Evolutionary conservation across 2,113 vertebrate genomes (phyloP), one percentile per base, ranked within the genome.

Genomic region (Verasper variegatus): DNA sequence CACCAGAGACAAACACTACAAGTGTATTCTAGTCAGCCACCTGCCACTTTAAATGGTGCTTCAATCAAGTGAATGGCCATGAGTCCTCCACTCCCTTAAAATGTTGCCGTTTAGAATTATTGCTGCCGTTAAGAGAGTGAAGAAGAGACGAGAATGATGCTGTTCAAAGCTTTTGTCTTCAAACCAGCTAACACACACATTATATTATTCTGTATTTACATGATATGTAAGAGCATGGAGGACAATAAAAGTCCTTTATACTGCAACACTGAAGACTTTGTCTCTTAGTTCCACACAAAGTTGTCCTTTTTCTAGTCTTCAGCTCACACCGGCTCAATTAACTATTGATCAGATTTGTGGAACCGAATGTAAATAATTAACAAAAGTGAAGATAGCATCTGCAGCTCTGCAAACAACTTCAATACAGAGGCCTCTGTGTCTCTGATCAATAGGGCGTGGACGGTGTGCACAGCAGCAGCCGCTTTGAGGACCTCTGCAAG

Each of bases 341-440:
- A 89, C 74, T 89, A 92, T 91, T 89, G 89, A 92, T 94, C 86
- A 90, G 77, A 89, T 88, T 82, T 88, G 80, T 80, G 86, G 76
- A 89, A 81, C 76, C 17, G 24, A 92, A 89, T 91, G 86, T 91
- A 91, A 93, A 92, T 91, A 88, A 92, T 89, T 88, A 90, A 91
- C 88, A 87, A 83, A 92, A 83, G 76, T 67, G 71, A 65, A 91
- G 93, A 92, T 89, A 90, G 86, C 81, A 91, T 93, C 91, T 91
- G 84, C 80, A 82, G 80, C 74, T 84, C 80, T 68, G 73, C 80
- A 86, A 88, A 90, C 78, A 81, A 64, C 83, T 88, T 88, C 85
- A 77, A 84, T 85, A 84, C 77, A 74, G 49, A 63, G 81, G 70
- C 80, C 68, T 76, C 72, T 85, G 79, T 82, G 55, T 82, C 58